Base-by-base conservation (phyloP, 2,888 invertebrate genomes). In the Scaptomyza polygonia region DNA sequence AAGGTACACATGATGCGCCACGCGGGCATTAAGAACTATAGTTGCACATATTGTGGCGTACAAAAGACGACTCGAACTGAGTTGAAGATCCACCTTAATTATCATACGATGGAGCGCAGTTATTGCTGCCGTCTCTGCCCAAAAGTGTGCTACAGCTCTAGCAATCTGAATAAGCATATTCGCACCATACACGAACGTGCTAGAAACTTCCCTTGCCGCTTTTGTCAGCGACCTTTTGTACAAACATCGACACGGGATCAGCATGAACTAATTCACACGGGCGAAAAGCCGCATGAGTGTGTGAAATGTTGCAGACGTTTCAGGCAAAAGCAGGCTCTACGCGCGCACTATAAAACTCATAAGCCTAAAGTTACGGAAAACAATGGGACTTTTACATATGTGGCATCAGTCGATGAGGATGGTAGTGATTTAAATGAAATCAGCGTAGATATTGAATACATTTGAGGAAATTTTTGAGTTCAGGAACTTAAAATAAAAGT, bases 41-140 rank as follows among this genome's bases (percentile, higher is more conserved):
- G 72, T 0, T 91, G 91, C 14, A 80, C 90, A 0, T 72, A 81
- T 16, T 91, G 91, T 43, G 91, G 90, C 6, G 78, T 87, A 43
- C 82, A 77, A 4, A 91, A 91, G 59, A 90, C 90, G 2, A 91
- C 91, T 0, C 74, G 88, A 1, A 89, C 88, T 4, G 91, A 91
- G 48, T 72, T 91, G 0, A 88, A 89, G 57, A 80, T 81, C 6
- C 91, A 91, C 55, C 77, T 91, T 0, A 91, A 91, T 49, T 90
- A 85, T 62, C 91, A 91, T 51, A 91, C 91, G 0, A 57, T 85
- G 52, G 91, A 91, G 47, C 84, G 83, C 21, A 89, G 79, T 5
- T 91, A 86, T 67, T 61, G 81, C 0, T 91, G 91, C 16, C 76
- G 72, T 1, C 77, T 81, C 36, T 91, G 91, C 59, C 18, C 83